A percentile compares a stretch with the other conserved stretches of the same genome.
Conservation (phyloP, 2,797 vertebrate species). For the Oreortyx pictus region DNA sequence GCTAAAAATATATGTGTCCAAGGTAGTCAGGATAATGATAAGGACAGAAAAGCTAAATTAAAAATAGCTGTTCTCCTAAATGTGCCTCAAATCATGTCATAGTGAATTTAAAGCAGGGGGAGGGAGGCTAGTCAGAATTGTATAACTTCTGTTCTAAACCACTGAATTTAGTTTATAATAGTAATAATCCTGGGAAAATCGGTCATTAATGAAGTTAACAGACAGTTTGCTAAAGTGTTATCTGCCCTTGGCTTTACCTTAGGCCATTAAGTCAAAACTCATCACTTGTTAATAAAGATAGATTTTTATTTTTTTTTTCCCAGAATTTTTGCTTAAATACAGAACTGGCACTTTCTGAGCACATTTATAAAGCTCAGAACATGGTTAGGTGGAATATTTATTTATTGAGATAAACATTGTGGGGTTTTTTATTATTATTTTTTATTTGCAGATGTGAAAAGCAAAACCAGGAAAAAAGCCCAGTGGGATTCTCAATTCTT, state of each 20-base stretch:
- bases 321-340: constrained; percentile 35
- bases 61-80: constrained; percentile 11
- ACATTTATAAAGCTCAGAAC: constrained; percentile 48
- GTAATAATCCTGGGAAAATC: constrained; percentile 33
- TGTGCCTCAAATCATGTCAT: background rate
- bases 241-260: constrained; percentile 37
- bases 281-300: constrained; percentile 39
- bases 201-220: constrained; percentile 55
- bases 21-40: background rate
- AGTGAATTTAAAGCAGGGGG: background rate
- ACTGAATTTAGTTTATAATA: constrained; percentile 42
- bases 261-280: constrained; percentile 37
- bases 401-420: constrained; percentile 8
- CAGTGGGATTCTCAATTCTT: background rate
- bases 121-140: background rate
- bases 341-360: constrained; percentile 22
- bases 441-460: constrained; percentile 11
- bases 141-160: constrained; percentile 16
- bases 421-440: background rate
- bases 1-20: background rate
- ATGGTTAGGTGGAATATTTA: constrained; percentile 12
- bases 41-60: background rate
- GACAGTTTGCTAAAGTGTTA: constrained; percentile 28
- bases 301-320: background rate
- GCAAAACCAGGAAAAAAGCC: background rate